Evolutionary conservation across 2,888 invertebrate genomes (phyloP).

Genomic region (Reticulitermes lucifugus): DNA sequence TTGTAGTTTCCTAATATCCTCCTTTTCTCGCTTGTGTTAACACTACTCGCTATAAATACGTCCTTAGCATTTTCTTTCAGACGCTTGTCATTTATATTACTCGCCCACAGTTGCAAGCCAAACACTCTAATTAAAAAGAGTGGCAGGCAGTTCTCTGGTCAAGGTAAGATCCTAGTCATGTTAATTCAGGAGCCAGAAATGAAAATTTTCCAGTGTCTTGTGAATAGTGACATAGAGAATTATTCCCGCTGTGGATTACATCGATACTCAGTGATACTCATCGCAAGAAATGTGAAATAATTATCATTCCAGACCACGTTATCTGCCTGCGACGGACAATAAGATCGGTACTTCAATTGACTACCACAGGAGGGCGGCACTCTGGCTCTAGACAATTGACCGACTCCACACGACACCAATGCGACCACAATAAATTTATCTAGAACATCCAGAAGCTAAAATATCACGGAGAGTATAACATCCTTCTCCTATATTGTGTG

Average conservation of each 20-base stretch:
- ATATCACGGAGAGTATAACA: not conserved
- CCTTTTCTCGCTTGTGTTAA: no score
- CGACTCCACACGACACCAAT: constrained; percentile 15
- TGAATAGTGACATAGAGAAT: not conserved
- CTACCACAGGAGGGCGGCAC: constrained; percentile 14
- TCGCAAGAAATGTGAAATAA: not conserved
- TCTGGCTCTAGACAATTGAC: constrained; percentile 20
- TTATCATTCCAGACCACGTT: not conserved
- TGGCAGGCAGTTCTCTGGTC: no score
- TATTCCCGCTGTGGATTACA: not conserved
- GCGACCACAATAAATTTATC: constrained; percentile 10
- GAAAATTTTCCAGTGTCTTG: no score
- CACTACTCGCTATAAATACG: no score
- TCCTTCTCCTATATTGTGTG: not conserved
- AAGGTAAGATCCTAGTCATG: no score
- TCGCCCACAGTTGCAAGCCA: no score
- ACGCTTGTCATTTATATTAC: no score
- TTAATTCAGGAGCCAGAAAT: no score
- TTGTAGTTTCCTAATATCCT: no score
- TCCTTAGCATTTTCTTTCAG: no score
- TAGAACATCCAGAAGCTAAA: not conserved
- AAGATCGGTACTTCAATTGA: not conserved
- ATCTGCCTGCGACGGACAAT: not conserved
- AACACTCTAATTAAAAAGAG: no score
- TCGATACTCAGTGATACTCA: not conserved